Base-by-base conservation (phyloP, 1,140 invertebrate genomes). In the Mactra quadrangularis region DNA sequence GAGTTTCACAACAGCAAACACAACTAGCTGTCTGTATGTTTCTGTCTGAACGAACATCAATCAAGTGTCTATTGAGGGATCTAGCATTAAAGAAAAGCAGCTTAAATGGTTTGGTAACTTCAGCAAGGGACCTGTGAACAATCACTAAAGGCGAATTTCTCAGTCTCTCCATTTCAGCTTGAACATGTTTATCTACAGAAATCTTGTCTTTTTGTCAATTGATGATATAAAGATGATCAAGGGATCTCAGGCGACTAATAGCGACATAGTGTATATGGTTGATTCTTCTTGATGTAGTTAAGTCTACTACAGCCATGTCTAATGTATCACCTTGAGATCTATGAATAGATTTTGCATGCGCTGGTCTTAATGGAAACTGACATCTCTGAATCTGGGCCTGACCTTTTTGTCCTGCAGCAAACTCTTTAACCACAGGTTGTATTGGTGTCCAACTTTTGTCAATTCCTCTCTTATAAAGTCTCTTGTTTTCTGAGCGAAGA, bases 201-300 rank as follows among this genome's bases (percentile, higher is more conserved):
- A 78, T 78, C 17, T 78, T 78, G 57, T 78, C 55, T 64, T 38
- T 17, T 38, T 78, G 41, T 17, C 64, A 27, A 19, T 78, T 78
- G 27, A 27, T 52, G 47, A 78, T 66, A 33, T 66, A 15, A 13
- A 78, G 75, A 25, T 45, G 38, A 33, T 52, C 47, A 31, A 78
- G 15, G 19, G 35, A 47, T 38, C n/a, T 31, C 4, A 78, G 41
- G 9, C 75, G 35, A 50, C 75, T 78, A 3, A 78, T 22, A 17
- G 75, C 75, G 13, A 78, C 75, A 78, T 78, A 78, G 66, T 66
- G 75, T 19, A 78, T 78, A 22, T 78, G 75, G 33, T 78, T 33
- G 15, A 78, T 50, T 53, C 25, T 27, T 25, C 75, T 41, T 52
- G 27, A 13, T 17, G 38, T n/a, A n/a, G 72, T 76, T 0, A 76